A percentile compares a stretch with the other conserved stretches of the same genome.
Conservation (phyloP, 2,113 vertebrate species). For the Choloepus hoffmanni region DNA sequence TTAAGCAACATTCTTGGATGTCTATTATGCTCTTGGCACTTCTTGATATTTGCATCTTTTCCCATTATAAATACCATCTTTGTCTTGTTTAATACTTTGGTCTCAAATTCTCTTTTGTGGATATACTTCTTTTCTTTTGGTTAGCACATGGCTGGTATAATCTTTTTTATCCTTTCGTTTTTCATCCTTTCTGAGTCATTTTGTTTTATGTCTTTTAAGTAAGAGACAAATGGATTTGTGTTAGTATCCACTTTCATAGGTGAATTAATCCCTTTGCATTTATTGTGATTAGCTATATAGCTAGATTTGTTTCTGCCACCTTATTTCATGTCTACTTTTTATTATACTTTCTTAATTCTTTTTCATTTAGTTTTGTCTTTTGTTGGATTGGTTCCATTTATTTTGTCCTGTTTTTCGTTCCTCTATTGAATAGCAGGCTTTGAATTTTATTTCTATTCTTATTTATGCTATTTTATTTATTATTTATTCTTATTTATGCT, state of each 20-base stretch:
- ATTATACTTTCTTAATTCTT: not conserved
- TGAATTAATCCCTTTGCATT: conserved; percentile 16
- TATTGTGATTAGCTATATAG: not conserved
- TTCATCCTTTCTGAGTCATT: not conserved
- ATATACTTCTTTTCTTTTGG: not conserved
- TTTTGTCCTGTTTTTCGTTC: conserved; percentile 10
- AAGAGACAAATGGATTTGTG: not conserved
- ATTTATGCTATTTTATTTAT: not conserved
- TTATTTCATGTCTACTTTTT: conserved; percentile 6
- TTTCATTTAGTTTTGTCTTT: conserved; percentile 44
- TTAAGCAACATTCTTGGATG: not conserved
- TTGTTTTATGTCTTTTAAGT: conserved; percentile 28
- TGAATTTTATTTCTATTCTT: conserved; percentile 27
- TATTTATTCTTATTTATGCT: too few relatives aligned
- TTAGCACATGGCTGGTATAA: not conserved
- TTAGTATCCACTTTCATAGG: conserved; percentile 19
- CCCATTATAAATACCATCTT: not conserved
- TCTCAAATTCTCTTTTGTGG: conserved; percentile 14
- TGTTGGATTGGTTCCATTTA: not conserved
- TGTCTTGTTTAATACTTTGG: not conserved
- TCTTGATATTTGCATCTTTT: not conserved
- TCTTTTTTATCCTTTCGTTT: not conserved
- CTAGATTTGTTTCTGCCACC: not conserved
- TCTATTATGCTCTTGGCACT: not conserved
- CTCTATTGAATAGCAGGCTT: not conserved